Percentiles rank a stretch among this genome's conserved stretches.
These are phyloP conservation scores for Ooceraea biroi DNA, from an alignment of 1,140 invertebrate species.

Conservation along the genomic window DNA sequence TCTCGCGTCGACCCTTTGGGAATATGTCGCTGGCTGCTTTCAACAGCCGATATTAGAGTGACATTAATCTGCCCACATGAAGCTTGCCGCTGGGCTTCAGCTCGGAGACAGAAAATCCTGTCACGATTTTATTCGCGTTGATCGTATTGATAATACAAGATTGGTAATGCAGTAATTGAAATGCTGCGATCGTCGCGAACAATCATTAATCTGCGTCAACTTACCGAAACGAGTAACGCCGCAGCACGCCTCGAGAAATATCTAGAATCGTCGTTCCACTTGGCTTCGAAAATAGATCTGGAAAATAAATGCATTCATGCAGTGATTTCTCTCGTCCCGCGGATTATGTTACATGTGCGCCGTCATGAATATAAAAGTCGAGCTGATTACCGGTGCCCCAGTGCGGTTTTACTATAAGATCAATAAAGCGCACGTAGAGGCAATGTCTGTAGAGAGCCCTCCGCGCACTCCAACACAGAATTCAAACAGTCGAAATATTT, in stretches of 20 bases:
- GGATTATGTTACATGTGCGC: conserved; percentile 2
- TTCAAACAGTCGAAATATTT: conserved; percentile 17
- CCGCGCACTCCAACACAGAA: not conserved
- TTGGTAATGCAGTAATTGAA: not conserved
- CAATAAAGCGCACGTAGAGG: not conserved
- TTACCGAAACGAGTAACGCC: conserved; percentile 88
- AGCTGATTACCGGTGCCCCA: not conserved
- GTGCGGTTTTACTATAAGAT: not conserved
- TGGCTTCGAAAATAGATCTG: conserved; percentile 87
- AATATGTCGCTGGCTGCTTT: conserved; percentile 11
- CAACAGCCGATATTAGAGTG: not conserved
- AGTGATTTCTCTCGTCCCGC: not conserved
- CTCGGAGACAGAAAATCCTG: conserved; percentile 15
- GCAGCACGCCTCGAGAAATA: conserved; percentile 88
- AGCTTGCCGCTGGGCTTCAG: not conserved
- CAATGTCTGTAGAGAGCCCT: conserved; percentile 1
- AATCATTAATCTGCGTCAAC: conserved; percentile 69
- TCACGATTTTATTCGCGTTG: not conserved
- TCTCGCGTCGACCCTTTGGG: not conserved
- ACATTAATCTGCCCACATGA: not conserved
- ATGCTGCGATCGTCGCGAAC: not conserved
- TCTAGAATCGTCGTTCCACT: conserved; percentile 88
- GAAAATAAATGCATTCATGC: conserved; percentile 73
- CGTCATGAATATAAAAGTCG: not conserved
- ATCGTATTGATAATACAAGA: not conserved